Evolutionary conservation across 2,888 invertebrate genomes (phyloP).

Genomic region (Macaria liturata): DNA sequence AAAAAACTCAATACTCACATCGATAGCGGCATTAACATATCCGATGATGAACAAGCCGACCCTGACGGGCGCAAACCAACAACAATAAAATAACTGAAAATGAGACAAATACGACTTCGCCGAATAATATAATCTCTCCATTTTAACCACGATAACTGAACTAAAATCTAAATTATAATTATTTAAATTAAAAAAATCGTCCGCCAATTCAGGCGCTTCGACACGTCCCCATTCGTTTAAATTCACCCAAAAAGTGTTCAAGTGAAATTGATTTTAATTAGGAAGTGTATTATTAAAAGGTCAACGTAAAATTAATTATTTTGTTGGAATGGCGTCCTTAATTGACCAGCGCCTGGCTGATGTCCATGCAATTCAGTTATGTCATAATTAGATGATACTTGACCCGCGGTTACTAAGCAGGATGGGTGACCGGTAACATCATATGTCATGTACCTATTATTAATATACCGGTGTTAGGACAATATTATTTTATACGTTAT

Average conservation of each 20-base stretch:
- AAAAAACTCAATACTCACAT: constrained; percentile 50
- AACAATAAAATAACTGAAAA: constrained; percentile 59
- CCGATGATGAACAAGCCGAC: constrained; percentile 55
- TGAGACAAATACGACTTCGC: constrained; percentile 48
- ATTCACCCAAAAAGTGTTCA: constrained; percentile 31
- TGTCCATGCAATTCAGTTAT: constrained; percentile 15
- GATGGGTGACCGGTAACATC: too few species aligned
- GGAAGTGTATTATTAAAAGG: constrained; percentile 63
- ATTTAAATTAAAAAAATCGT: background rate
- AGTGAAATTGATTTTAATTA: constrained; percentile 54
- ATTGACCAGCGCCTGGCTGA: constrained; percentile 39
- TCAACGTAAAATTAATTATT: constrained; percentile 43
- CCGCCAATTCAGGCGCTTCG: constrained; percentile 16
- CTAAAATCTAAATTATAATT: background rate
- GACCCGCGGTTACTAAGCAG: too few species aligned
- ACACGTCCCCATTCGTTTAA: constrained; percentile 25
- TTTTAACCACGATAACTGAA: constrained; percentile 10
- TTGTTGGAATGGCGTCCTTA: constrained; percentile 38
- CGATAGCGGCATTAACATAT: constrained; percentile 53
- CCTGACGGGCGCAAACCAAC: constrained; percentile 57
- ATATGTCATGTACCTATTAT: too few species aligned
- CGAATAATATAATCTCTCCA: constrained; percentile 44
- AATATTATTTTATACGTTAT: too few species aligned
- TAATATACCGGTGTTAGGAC: too few species aligned
- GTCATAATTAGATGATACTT: constrained; percentile 2